These are phyloP conservation scores for Machaerirhynchus nigripectus DNA, from an alignment of 2,113 vertebrate species.

Conservation along the genomic window DNA sequence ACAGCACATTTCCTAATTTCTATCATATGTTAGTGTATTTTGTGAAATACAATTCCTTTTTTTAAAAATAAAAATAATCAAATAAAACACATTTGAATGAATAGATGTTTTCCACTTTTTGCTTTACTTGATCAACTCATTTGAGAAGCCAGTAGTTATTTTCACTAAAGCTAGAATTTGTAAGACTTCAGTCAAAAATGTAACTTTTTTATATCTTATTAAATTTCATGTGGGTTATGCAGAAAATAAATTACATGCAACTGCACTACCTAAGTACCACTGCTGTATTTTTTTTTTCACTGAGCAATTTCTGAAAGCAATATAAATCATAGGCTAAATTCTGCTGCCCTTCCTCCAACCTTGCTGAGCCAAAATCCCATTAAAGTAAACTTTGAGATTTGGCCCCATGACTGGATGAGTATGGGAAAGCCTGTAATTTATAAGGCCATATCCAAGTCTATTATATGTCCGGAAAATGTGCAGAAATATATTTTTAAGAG, in stretches of 20 bases:
- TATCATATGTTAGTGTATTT: constrained; percentile 6
- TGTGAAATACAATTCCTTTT: background rate
- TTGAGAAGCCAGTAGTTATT: background rate
- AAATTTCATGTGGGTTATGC: constrained; percentile 67
- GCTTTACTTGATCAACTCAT: background rate
- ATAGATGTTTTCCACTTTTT: background rate
- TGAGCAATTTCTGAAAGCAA: constrained; percentile 49
- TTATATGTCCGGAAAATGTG: constrained; percentile 48
- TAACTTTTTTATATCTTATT: constrained; percentile 63
- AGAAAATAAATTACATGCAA: constrained; percentile 67
- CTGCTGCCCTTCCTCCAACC: constrained; percentile 54
- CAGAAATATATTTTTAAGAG: constrained; percentile 60
- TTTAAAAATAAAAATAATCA: background rate
- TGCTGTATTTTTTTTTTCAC: constrained; percentile 38
- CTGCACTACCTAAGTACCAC: constrained; percentile 34
- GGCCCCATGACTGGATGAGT: constrained; percentile 58
- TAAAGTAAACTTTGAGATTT: constrained; percentile 64
- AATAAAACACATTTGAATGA: background rate
- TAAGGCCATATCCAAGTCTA: constrained; percentile 63
- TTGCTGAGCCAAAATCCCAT: constrained; percentile 60
- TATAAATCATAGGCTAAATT: constrained; percentile 65
- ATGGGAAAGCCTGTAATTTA: constrained; percentile 67
- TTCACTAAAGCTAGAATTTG: constrained; percentile 44
- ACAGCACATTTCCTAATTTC: constrained; percentile 43
- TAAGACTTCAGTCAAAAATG: constrained; percentile 61